Conservation (phyloP, 2,113 vertebrate genomes). For the Scopus umbretta region DNA sequence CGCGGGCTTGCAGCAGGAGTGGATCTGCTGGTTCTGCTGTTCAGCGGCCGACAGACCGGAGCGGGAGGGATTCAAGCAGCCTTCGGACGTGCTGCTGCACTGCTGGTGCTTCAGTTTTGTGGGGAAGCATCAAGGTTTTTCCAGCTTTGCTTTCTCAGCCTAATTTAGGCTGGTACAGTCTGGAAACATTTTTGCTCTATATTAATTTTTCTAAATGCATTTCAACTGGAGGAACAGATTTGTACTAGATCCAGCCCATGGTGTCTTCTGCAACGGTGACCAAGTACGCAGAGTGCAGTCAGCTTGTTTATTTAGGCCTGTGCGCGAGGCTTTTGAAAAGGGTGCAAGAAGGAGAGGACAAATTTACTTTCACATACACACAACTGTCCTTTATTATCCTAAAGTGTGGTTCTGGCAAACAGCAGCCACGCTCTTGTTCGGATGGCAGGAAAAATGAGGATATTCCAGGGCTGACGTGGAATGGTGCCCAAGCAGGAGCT, state of each 20-base stretch:
- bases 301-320: background rate
- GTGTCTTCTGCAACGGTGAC: background rate
- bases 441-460: background rate
- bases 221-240: background rate
- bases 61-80: background rate
- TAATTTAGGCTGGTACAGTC: background rate
- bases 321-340: background rate
- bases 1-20: background rate
- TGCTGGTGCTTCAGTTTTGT: background rate
- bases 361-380: background rate
- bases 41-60: background rate
- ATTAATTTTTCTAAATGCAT: background rate
- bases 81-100: rapidly evolving
- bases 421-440: background rate
- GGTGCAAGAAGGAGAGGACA: background rate
- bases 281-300: rapidly evolving
- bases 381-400: background rate
- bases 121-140: background rate
- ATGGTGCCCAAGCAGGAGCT: background rate
- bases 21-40: background rate
- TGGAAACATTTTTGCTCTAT: background rate
- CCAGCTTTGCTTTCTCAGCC: background rate
- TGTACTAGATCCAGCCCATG: rapidly evolving
- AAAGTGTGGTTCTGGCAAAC: background rate
- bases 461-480: no score